phyloP scores from a whole-genome alignment of 2,888 invertebrate species.

The Mesorhabditis spiculigera region DNA sequence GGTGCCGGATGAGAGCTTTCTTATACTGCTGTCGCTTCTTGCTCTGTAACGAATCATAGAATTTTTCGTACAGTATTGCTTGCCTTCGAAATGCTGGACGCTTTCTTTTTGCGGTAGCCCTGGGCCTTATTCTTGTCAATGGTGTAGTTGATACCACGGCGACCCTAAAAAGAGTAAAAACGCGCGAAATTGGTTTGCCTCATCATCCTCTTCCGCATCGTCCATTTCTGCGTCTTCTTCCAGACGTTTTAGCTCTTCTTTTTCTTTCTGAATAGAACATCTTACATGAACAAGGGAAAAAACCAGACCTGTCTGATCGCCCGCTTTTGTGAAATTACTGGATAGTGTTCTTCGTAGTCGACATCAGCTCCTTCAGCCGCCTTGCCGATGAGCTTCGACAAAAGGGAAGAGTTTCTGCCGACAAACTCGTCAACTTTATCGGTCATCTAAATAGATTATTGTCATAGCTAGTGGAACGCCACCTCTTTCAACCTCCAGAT shows the following conservation, averaged over 20 bases:
- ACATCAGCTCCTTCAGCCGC: background rate
- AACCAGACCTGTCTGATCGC: background rate
- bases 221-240: background rate
- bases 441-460: background rate
- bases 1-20: constrained; percentile 79
- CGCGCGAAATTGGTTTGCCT: background rate
- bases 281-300: background rate
- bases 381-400: background rate
- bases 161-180: background rate
- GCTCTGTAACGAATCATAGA: constrained; percentile 8
- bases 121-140: constrained; percentile 42
- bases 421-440: background rate
- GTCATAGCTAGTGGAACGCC: background rate
- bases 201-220: background rate
- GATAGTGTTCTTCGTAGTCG: background rate
- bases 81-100: constrained; percentile 25
- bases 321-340: background rate
- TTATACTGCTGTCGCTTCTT: constrained; percentile 76
- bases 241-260: background rate
- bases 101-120: constrained; percentile 28
- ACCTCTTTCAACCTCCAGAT: constrained; percentile 60
- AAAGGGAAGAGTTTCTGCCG: background rate
- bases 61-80: background rate
- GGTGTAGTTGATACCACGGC: constrained; percentile 13
- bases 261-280: background rate